Base-by-base conservation (phyloP, 2,113 vertebrate genomes). In the Hemibagrus wyckioides region DNA sequence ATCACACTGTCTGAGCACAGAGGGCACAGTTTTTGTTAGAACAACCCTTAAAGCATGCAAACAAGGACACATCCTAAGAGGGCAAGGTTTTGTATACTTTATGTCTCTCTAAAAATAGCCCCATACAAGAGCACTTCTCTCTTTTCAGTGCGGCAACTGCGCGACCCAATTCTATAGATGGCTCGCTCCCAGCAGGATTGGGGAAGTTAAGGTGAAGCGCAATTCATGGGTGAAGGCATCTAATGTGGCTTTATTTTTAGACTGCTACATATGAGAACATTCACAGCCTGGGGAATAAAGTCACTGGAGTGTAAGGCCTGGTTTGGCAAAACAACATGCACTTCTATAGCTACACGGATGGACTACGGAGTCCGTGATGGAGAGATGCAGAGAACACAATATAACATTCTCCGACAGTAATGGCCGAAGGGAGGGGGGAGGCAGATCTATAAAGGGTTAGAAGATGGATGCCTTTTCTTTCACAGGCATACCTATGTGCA, bases 381-480 rank as follows among this genome's bases (percentile, higher is more conserved):
- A 89, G 63, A 90, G 71, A 67, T 21, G n/a, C 76, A 75, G 80
- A 30, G 59, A 91, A 90, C 90, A 90, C 89, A 90, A 57, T 36
- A 89, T 91, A 90, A 86, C 69, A 85, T 89, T 90, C 81, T 88
- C 69, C 91, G 90, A 90, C 88, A 92, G 90, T 92, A 93, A 93
- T 90, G 86, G 91, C 93, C 15, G 36, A 33, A 67, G 15, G 63
- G 67, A 23, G 4, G 33, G 15, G 33, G 65, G 65, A 8, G 33
- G 65, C n/a, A 13, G 13, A 14, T 5, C 23, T 48, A 48, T 48
- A 10, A 5, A 9, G 89, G 59, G 73, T 80, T 41, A 88, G 36
- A 90, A 89, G 85, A 79, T 67, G 71, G 77, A 81, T 67, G 50
- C 59, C 57, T 79, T n/a, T 79, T 85, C n/a, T 80, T 79, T 67